Percentiles rank a stretch among this genome's conserved stretches.
These are phyloP conservation scores for Tryphoninae sp. DNA, from an alignment of 2,888 invertebrate species.

Conservation along the genomic window DNA sequence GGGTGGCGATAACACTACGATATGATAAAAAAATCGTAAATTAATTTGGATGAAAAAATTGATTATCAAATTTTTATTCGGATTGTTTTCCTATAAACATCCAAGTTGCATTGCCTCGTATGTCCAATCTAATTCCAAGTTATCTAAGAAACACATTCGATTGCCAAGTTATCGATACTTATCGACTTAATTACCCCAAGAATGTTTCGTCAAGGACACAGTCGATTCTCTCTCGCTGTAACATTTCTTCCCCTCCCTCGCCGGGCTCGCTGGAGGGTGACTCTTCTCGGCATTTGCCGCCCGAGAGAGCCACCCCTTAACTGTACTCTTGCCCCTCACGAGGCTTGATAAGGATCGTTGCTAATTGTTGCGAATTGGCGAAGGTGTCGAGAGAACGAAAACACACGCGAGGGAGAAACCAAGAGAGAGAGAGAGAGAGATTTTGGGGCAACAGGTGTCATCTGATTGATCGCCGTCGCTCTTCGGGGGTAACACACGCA, in stretches of 20 bases:
- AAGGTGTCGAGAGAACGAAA: constrained; percentile 77
- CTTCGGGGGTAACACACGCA: constrained; percentile 66
- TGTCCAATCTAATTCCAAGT: not conserved
- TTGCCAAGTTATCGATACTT: constrained; percentile 39
- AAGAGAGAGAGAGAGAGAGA: constrained; percentile 43
- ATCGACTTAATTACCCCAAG: not conserved
- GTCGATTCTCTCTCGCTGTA: constrained; percentile 48
- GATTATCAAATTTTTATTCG: not conserved
- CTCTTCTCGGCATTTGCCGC: constrained; percentile 9
- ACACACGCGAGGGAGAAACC: constrained; percentile 53
- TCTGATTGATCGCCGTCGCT: constrained; percentile 81
- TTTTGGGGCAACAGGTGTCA: constrained; percentile 80
- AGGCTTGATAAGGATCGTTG: constrained; percentile 79
- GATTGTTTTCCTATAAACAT: not conserved
- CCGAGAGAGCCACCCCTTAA: constrained; percentile 36
- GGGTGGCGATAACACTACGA: constrained; percentile 20
- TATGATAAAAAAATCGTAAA: constrained; percentile 16
- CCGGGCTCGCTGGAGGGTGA: not conserved
- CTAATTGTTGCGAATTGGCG: constrained; percentile 80
- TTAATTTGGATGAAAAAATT: constrained; percentile 8
- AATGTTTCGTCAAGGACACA: constrained; percentile 22
- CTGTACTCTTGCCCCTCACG: constrained; percentile 63
- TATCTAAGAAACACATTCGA: not conserved
- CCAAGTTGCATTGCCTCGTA: not conserved
- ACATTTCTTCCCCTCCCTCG: constrained; percentile 32